A percentile compares a stretch with the other conserved stretches of the same genome.
These are phyloP conservation scores for Napeogenes inachia DNA, from an alignment of 2,888 invertebrate species.

Conservation along the genomic window DNA sequence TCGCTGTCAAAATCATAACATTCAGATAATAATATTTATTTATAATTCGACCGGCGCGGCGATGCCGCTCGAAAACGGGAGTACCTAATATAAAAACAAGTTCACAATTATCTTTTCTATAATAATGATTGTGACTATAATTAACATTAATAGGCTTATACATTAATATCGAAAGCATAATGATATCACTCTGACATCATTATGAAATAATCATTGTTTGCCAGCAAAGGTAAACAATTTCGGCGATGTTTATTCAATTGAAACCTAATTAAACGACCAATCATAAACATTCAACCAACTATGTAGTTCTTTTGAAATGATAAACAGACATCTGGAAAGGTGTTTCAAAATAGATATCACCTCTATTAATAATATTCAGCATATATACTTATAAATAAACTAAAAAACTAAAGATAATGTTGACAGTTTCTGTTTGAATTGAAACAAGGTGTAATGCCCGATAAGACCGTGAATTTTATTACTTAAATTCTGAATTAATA, in stretches of 20 bases:
- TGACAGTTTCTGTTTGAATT: neutral
- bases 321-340: constrained; percentile 59
- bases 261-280: constrained; percentile 40
- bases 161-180: neutral
- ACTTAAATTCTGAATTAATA: too few relatives aligned
- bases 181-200: constrained; percentile 17
- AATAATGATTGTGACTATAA: neutral
- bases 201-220: constrained; percentile 17
- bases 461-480: too few relatives aligned
- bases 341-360: constrained; percentile 51
- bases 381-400: constrained; percentile 45
- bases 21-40: too few relatives aligned
- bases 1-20: too few relatives aligned
- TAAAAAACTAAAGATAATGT: neutral
- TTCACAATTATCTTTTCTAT: too few relatives aligned
- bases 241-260: constrained; percentile 51
- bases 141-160: neutral
- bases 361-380: constrained; percentile 51
- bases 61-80: too few relatives aligned
- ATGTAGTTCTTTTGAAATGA: constrained; percentile 40
- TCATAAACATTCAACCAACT: neutral
- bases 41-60: too few relatives aligned
- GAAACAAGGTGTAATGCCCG: neutral
- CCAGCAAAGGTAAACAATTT: constrained; percentile 36
- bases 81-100: too few relatives aligned